These are phyloP conservation scores for Augochlora pura DNA, from an alignment of 1,140 invertebrate species.

Conservation along the genomic window DNA sequence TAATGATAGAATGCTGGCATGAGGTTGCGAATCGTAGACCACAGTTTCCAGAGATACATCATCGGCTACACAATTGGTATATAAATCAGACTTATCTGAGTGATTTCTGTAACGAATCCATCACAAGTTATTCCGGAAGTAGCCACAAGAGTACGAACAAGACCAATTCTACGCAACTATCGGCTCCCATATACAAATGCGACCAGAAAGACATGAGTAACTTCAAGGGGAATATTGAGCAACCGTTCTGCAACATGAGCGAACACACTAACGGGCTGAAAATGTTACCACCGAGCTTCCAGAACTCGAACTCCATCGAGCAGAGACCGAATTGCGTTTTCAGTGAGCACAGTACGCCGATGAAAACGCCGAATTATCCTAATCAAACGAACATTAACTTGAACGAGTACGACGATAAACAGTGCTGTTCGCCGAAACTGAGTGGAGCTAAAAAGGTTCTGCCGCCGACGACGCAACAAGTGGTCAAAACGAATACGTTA, in stretches of 20 bases:
- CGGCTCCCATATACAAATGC: slow-evolving; percentile 66
- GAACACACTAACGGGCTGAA: slow-evolving; percentile 64
- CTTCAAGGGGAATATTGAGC: slow-evolving; percentile 55
- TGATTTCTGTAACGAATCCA: slow-evolving; percentile 69
- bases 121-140: slow-evolving; percentile 69
- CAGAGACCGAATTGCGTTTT: slow-evolving; percentile 55
- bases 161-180: slow-evolving; percentile 69
- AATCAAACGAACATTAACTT: slow-evolving; percentile 63
- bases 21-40: slow-evolving; percentile 94
- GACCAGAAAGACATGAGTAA: slow-evolving; percentile 62
- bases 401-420: slow-evolving; percentile 69
- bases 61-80: slow-evolving; percentile 87
- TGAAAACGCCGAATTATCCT: slow-evolving; percentile 53
- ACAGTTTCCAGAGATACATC: slow-evolving; percentile 91
- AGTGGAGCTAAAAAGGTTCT: slow-evolving; percentile 74
- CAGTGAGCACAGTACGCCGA: slow-evolving; percentile 53
- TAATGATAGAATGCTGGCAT: slow-evolving; percentile 99
- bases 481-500: slow-evolving; percentile 43
- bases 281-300: slow-evolving; percentile 58
- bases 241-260: slow-evolving; percentile 56
- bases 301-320: slow-evolving; percentile 51
- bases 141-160: slow-evolving; percentile 72
- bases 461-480: slow-evolving; percentile 53
- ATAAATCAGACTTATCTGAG: slow-evolving; percentile 76
- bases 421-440: slow-evolving; percentile 73